These are phyloP conservation scores for Dorcus hopei DNA, from an alignment of 2,888 invertebrate genomes.

Conservation along the genomic window DNA sequence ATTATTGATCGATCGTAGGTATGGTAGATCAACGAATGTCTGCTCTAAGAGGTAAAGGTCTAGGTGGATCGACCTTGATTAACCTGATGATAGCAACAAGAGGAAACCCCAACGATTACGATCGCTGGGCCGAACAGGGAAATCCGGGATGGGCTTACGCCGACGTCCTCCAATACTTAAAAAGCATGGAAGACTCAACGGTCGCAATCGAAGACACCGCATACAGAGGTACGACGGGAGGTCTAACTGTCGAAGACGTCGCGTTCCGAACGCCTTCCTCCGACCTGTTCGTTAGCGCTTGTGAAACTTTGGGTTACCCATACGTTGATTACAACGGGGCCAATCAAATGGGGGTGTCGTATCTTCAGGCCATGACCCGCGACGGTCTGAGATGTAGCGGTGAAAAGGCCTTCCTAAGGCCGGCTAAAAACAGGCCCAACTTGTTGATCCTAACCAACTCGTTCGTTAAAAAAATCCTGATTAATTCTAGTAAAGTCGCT, in stretches of 20 bases:
- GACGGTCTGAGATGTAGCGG: slow-evolving; percentile 64
- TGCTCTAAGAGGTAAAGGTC: slow-evolving; percentile 35
- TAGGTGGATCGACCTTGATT: slow-evolving; percentile 63
- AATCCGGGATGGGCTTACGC: slow-evolving; percentile 61
- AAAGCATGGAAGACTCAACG: slow-evolving; percentile 54
- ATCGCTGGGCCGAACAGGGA: slow-evolving; percentile 59
- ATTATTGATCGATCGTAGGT: slow-evolving; percentile 5
- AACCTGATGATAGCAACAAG: slow-evolving; percentile 66
- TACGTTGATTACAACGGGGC: slow-evolving; percentile 68
- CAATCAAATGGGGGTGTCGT: slow-evolving; percentile 58
- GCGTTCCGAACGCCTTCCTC: slow-evolving; percentile 49
- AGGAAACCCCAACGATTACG: slow-evolving; percentile 63
- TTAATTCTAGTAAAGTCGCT: slow-evolving; percentile 60
- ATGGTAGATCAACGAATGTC: slow-evolving; percentile 10
- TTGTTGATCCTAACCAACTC: slow-evolving; percentile 62
- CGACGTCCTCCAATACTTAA: slow-evolving; percentile 50
- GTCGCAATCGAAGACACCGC: slow-evolving; percentile 45
- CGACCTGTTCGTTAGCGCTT: slow-evolving; percentile 59
- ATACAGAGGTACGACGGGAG: slow-evolving; percentile 51
- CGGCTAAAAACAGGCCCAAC: slow-evolving; percentile 59
- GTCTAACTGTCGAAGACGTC: slow-evolving; percentile 46
- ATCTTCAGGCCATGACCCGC: slow-evolving; percentile 60
- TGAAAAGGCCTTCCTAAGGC: slow-evolving; percentile 62
- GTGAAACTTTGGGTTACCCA: slow-evolving; percentile 62
- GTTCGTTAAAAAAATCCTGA: slow-evolving; percentile 63